A percentile compares a stretch with the other conserved stretches of the same genome.
These are phyloP conservation scores for Anarsia innoxiella DNA, from an alignment of 2,888 invertebrate species.

Conservation along the genomic window DNA sequence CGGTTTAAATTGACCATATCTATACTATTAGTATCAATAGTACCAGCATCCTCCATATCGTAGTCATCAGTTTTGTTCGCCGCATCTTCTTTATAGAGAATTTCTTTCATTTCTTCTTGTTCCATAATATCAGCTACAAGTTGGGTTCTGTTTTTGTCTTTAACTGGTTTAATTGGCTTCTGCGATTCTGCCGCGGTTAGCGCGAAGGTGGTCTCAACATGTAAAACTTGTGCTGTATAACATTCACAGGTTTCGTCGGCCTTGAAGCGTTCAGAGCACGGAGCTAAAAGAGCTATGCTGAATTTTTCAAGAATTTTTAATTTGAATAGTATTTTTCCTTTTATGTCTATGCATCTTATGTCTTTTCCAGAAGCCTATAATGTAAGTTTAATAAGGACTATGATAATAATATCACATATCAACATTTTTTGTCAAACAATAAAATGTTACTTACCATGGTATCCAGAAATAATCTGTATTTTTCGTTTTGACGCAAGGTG, in stretches of 20 bases:
- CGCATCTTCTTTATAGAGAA: constrained; percentile 42
- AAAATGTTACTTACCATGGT: constrained; percentile 37
- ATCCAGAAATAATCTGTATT: constrained; percentile 55
- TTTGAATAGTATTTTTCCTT: constrained; percentile 61
- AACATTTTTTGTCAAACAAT: not conserved
- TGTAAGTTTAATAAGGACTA: no score
- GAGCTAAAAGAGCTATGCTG: constrained; percentile 54
- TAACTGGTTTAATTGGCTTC: constrained; percentile 24
- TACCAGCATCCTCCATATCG: constrained; percentile 26
- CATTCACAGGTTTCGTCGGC: constrained; percentile 43
- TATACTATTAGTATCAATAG: constrained; percentile 36
- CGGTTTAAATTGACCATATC: constrained; percentile 51
- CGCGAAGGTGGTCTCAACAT: constrained; percentile 39
- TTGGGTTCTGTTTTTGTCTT: constrained; percentile 53
- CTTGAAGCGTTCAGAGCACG: constrained; percentile 44
- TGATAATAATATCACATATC: not conserved
- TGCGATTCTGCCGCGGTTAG: constrained; percentile 36
- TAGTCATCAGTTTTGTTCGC: constrained; percentile 24
- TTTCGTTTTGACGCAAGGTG: constrained; percentile 53
- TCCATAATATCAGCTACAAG: constrained; percentile 64
- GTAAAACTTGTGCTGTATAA: constrained; percentile 40
- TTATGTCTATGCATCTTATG: constrained; percentile 50
- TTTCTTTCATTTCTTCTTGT: constrained; percentile 61
- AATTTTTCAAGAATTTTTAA: constrained; percentile 64
- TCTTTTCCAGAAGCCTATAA: constrained; percentile 56